phyloP scores from a whole-genome alignment of 23 tunicate genomes.

The Diplosoma virens region DNA sequence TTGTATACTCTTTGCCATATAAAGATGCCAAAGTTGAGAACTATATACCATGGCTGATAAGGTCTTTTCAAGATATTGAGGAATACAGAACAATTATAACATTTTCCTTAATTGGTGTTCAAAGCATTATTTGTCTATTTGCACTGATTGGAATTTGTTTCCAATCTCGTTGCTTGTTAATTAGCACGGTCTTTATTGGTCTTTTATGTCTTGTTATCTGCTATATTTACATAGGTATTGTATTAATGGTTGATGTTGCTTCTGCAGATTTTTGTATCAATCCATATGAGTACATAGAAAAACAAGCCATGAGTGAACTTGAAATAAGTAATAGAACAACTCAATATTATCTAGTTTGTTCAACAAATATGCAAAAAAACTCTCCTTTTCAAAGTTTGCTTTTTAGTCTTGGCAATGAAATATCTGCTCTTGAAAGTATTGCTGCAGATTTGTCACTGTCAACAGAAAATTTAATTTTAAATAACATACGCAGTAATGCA shows the following conservation, averaged over 20 bases:
- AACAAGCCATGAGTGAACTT: slow-evolving; percentile 39
- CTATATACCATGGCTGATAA: background rate
- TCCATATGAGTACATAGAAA: slow-evolving; percentile 44
- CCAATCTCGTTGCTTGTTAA: slow-evolving; percentile 57
- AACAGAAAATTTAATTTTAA: background rate
- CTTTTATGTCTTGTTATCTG: slow-evolving; percentile 57
- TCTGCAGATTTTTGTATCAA: slow-evolving; percentile 68
- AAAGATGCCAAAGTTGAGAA: background rate
- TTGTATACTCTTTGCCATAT: background rate
- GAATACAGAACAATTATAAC: slow-evolving; percentile 55
- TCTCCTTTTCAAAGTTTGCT: slow-evolving; percentile 4
- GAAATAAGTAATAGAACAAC: slow-evolving; percentile 47
- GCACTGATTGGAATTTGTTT: slow-evolving; percentile 76
- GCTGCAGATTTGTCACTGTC: background rate
- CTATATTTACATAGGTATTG: slow-evolving; percentile 63
- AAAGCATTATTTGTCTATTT: slow-evolving; percentile 61
- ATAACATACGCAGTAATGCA: background rate
- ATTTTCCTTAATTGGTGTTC: slow-evolving; percentile 56
- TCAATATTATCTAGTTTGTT: slow-evolving; percentile 54
- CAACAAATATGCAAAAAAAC: background rate
- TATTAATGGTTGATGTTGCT: slow-evolving; percentile 56
- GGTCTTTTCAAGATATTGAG: slow-evolving; percentile 17
- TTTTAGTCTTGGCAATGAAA: background rate
- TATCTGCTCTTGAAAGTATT: background rate
- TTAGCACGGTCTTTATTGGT: slow-evolving; percentile 60